phyloP scores from a whole-genome alignment of 2,113 vertebrate species.

The Tychaedon coryphoeus region DNA sequence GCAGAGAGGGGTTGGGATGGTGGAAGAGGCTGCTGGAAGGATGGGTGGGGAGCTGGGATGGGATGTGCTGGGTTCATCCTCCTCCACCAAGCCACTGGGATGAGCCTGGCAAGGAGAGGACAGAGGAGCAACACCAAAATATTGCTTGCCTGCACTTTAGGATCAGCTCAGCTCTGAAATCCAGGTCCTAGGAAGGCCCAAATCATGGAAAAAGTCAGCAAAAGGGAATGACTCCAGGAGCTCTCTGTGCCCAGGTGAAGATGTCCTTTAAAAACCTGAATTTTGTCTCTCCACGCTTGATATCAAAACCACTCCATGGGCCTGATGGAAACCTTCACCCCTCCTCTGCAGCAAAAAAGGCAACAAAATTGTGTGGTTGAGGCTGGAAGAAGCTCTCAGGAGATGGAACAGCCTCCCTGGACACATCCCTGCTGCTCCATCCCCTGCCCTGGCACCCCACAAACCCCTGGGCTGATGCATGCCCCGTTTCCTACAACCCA shows the following conservation, averaged over 20 bases:
- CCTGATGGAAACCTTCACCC: background rate
- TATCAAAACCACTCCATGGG: background rate
- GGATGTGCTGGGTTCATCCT: background rate
- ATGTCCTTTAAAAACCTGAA: background rate
- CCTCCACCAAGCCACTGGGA: rapidly evolving
- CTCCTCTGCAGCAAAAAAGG: background rate
- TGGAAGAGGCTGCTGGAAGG: background rate
- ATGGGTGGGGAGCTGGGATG: background rate
- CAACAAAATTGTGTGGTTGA: background rate
- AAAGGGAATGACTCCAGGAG: background rate
- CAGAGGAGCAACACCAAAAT: background rate
- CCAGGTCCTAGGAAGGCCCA: background rate
- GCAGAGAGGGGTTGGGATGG: rapidly evolving
- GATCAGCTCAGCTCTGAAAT: background rate
- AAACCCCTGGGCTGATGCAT: background rate
- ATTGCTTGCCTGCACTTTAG: rapidly evolving
- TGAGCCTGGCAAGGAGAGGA: background rate
- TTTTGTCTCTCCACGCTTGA: rapidly evolving
- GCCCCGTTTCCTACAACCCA: rapidly evolving
- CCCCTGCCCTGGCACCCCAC: background rate
- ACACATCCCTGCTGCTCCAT: background rate
- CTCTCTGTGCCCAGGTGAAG: background rate
- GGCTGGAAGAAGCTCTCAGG: background rate
- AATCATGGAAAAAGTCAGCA: rapidly evolving
- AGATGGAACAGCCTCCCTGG: rapidly evolving